These are phyloP conservation scores for Oncorhynchus keta DNA, from an alignment of 2,113 vertebrate species.

Conservation along the genomic window DNA sequence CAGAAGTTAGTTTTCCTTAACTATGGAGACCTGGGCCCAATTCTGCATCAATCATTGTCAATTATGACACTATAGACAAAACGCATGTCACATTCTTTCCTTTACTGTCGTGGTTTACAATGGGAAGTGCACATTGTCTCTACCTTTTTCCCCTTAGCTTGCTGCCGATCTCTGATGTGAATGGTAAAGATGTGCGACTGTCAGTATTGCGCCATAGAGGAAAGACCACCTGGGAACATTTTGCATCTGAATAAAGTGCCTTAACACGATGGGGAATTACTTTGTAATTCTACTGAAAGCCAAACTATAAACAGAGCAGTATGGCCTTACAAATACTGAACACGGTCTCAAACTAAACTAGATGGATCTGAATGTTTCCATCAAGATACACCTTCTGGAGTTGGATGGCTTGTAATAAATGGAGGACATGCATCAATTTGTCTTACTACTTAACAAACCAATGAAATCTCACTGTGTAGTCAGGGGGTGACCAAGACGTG, in stretches of 20 bases:
- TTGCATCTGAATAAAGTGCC: conserved; percentile 44
- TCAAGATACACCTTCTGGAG: conserved; percentile 50
- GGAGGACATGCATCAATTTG: conserved; percentile 43
- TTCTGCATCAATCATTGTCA: conserved; percentile 54
- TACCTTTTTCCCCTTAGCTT: not conserved
- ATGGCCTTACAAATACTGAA: conserved; percentile 48
- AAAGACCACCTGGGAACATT: conserved; percentile 14
- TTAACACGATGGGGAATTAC: conserved; percentile 34
- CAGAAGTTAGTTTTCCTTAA: conserved; percentile 19
- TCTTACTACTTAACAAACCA: conserved; percentile 19
- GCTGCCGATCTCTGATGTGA: conserved; percentile 18
- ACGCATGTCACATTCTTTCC: conserved; percentile 34
- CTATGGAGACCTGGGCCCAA: conserved; percentile 33
- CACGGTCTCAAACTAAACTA: conserved; percentile 44
- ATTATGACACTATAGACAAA: conserved; percentile 31
- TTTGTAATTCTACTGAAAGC: not conserved
- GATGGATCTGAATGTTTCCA: conserved; percentile 42
- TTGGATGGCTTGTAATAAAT: conserved; percentile 51
- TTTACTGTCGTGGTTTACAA: conserved; percentile 6
- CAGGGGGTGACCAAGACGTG: conserved; percentile 14
- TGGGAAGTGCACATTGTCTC: not conserved
- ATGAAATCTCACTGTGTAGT: conserved; percentile 43
- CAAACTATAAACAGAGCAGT: not conserved
- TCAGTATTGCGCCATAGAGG: conserved; percentile 55
- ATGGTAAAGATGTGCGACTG: conserved; percentile 22